Evolutionary conservation across 1,140 invertebrate genomes (phyloP).

Genomic region (Agrypnia vestita): DNA sequence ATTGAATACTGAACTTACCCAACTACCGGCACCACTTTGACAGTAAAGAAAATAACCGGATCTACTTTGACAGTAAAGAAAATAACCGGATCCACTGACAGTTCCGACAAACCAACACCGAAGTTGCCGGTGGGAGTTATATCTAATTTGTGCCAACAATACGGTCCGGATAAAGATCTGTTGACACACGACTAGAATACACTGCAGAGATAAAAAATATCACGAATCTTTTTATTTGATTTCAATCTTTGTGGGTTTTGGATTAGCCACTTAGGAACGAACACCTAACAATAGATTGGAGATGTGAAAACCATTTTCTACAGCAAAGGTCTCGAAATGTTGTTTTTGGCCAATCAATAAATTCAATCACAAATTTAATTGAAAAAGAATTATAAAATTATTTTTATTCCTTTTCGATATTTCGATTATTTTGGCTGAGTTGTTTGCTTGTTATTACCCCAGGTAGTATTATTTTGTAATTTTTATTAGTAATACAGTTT

Average conservation of each 20-base stretch:
- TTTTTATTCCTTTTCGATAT: too few species aligned
- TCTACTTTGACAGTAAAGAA: not conserved
- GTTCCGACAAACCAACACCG: not conserved
- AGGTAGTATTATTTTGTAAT: too few species aligned
- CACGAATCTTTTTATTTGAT: not conserved
- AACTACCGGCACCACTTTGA: not conserved
- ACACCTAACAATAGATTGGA: too few species aligned
- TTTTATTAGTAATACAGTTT: too few species aligned
- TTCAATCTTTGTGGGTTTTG: not conserved
- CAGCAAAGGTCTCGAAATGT: too few species aligned
- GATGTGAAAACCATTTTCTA: too few species aligned
- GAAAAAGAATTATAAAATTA: too few species aligned
- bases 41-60: not conserved
- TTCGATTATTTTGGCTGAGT: too few species aligned
- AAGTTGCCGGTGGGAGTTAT: not conserved
- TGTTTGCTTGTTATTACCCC: too few species aligned
- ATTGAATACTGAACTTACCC: slow-evolving; percentile 3
- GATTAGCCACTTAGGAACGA: not conserved
- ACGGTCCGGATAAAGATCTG: slow-evolving; percentile 25
- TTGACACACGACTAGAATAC: slow-evolving; percentile 4
- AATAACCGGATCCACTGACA: slow-evolving; percentile 4
- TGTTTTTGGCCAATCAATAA: too few species aligned
- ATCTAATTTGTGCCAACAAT: slow-evolving; percentile 19
- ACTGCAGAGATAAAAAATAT: not conserved
- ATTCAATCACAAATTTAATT: too few species aligned